phyloP scores from a whole-genome alignment of 2,888 invertebrate genomes.

The Atrina japonica region DNA sequence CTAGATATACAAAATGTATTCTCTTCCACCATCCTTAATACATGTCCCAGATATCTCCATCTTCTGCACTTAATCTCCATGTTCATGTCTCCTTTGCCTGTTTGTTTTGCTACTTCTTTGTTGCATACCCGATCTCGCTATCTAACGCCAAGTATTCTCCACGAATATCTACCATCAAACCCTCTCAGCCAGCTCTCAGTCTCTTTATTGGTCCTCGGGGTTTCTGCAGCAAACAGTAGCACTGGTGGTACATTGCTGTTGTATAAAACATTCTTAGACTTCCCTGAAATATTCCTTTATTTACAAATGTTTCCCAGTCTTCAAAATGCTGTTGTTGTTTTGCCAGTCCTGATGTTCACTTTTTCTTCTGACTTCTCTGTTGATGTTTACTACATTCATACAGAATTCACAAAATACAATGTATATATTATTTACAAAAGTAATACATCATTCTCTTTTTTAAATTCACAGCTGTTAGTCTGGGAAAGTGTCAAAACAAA shows the following conservation, averaged over 20 bases:
- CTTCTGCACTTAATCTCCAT: background rate
- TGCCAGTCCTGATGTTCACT: conserved; percentile 21
- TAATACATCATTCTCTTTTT: too few relatives aligned
- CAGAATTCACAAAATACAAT: too few relatives aligned
- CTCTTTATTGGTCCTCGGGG: conserved; percentile 17
- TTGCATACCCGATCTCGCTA: conserved; percentile 20
- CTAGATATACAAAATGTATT: too few relatives aligned
- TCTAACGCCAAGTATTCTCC: conserved; percentile 20
- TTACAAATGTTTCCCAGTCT: conserved; percentile 21
- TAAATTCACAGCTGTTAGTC: too few relatives aligned
- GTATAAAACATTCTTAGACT: conserved; percentile 9
- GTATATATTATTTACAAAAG: too few relatives aligned
- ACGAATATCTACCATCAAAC: conserved; percentile 19
- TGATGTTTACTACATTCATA: background rate
- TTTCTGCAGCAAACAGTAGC: conserved; percentile 26
- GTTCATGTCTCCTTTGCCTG: conserved; percentile 27
- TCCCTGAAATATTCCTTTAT: background rate
- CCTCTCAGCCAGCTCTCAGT: conserved; percentile 33
- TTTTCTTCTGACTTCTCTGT: conserved; percentile 1
- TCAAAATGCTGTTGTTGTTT: conserved; percentile 13
- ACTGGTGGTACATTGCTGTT: conserved; percentile 29
- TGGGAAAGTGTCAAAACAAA: too few relatives aligned
- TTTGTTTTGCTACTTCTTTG: too few relatives aligned
- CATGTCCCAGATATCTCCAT: too few relatives aligned
- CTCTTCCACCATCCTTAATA: too few relatives aligned